These are phyloP conservation scores for Mythimna ferrago DNA, from an alignment of 2,888 invertebrate species.

Conservation along the genomic window DNA sequence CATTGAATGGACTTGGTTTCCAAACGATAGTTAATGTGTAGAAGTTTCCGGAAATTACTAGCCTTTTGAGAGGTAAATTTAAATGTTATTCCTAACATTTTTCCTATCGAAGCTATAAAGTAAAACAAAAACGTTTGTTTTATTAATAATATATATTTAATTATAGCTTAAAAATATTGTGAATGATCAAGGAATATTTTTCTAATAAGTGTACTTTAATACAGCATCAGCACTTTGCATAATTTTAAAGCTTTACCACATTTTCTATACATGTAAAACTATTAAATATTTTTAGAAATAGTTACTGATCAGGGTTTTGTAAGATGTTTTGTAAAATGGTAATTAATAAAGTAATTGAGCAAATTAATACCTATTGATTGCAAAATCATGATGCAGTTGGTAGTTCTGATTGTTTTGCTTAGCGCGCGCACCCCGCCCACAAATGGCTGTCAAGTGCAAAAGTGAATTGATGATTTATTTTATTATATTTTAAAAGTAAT, in stretches of 20 bases:
- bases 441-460: conserved; percentile 81
- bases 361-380: conserved; percentile 57
- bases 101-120: background rate
- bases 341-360: conserved; percentile 38
- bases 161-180: background rate
- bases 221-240: too few species aligned
- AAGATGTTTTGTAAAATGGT: background rate
- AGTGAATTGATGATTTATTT: conserved; percentile 67
- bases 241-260: background rate
- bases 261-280: background rate
- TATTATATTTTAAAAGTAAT: conserved; percentile 57
- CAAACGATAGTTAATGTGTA: conserved; percentile 48
- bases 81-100: background rate
- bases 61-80: conserved; percentile 66
- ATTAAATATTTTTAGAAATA: background rate
- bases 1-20: conserved; percentile 15
- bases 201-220: too few species aligned
- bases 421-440: conserved; percentile 82
- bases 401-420: conserved; percentile 78
- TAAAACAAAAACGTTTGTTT: background rate
- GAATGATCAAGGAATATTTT: background rate
- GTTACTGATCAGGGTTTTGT: background rate
- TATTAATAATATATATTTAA: background rate
- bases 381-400: conserved; percentile 70
- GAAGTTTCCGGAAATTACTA: conserved; percentile 73